Evolutionary conservation across 2,113 vertebrate species (phyloP), one percentile per base, ranked within the genome.

Genomic region (Phrynosoma blainvillii): DNA sequence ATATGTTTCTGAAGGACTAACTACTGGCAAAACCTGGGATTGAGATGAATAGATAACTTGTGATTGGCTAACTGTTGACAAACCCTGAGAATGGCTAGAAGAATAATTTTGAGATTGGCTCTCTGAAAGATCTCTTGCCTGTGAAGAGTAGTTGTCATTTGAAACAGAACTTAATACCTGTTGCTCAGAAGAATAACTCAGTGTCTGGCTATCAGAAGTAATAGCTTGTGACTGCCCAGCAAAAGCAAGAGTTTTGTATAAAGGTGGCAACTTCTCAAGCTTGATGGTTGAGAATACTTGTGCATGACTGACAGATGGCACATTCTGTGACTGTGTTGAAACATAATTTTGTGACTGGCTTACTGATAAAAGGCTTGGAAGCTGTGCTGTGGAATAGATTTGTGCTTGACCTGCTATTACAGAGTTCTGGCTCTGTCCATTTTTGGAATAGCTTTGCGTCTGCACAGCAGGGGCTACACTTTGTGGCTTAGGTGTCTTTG

Each of bases 401-500:
- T 98, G 97, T 95, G 97, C 96, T 96, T 99, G 98, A 94, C 98
- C 98, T 79, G 98, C 97, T 95, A 98, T 97, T 90, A 98, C 98
- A 62, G 98, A 98, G 93, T 97, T 98, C 96, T 98, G 98, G 93
- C 98, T 99, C 80, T 98, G 98, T 90, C 96, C 96, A 91, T 97
- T 96, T 94, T 98, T 98, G 90, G 97, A 96, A 96, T 98, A 99
- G 90, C 94, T 98, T 92, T 98, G 98, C 76, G 98, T 98, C 92
- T 98, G 98, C 84, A 96, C 96, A 76, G 96, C 90, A 90, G 97
- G 96, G 90, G 97, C 96, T 94, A 97, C 89, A 88, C 95, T 97
- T 92, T 97, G 98, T 95, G 98, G 96, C 94, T 98, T 98, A 73
- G 97, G 96, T 47, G 94, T 96, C 91, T 97, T 98, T 2, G 96